Evolutionary conservation across 2,797 vertebrate genomes (phyloP).

Genomic region (Acipenser transmontanus): DNA sequence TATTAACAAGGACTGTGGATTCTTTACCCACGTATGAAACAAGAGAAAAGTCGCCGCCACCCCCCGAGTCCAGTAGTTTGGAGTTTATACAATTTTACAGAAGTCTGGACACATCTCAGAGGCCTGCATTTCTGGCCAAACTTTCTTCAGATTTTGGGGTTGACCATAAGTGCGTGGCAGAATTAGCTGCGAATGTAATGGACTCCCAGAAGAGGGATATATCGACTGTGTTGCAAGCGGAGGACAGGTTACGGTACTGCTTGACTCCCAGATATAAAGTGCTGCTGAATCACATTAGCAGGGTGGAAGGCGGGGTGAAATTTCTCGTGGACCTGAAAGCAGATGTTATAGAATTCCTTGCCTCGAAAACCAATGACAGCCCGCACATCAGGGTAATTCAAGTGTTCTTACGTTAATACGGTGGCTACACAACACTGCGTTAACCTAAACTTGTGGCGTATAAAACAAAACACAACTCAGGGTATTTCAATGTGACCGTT

Average conservation of each 20-base stretch:
- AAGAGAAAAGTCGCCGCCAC: slow-evolving; percentile 75
- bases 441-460: no score
- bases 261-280: slow-evolving; percentile 80
- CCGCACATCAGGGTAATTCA: slow-evolving; percentile 80
- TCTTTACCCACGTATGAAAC: slow-evolving; percentile 84
- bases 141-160: slow-evolving; percentile 81
- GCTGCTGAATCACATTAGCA: slow-evolving; percentile 77
- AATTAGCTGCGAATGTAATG: slow-evolving; percentile 68
- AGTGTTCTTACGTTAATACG: no score
- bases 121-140: slow-evolving; percentile 58
- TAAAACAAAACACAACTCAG: no score
- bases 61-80: slow-evolving; percentile 66
- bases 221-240: slow-evolving; percentile 79
- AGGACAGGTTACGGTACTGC: slow-evolving; percentile 83
- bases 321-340: slow-evolving; percentile 86
- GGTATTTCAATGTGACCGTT: no score
- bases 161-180: slow-evolving; percentile 75
- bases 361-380: slow-evolving; percentile 69
- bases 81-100: slow-evolving; percentile 84
- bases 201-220: slow-evolving; percentile 70
- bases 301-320: slow-evolving; percentile 83
- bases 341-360: slow-evolving; percentile 76
- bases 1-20: slow-evolving; percentile 73
- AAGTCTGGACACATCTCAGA: slow-evolving; percentile 53
- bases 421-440: no score